phyloP scores from a whole-genome alignment of 2,113 vertebrate genomes.

The Empidonax alnorum region DNA sequence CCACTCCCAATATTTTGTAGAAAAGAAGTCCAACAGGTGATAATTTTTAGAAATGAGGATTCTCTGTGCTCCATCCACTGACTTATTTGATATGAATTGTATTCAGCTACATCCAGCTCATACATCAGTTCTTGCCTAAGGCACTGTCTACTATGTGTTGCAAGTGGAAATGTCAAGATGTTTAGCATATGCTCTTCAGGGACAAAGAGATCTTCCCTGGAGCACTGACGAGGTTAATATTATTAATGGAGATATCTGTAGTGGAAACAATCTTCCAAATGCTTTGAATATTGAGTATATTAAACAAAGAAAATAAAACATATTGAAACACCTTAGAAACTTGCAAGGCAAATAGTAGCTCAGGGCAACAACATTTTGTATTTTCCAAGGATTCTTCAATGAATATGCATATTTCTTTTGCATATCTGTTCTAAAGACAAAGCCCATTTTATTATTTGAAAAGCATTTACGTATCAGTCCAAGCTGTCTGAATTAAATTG shows the following conservation, averaged over 20 bases:
- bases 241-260: slow-evolving; percentile 48
- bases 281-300: slow-evolving; percentile 34
- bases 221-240: slow-evolving; percentile 22
- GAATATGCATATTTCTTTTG: slow-evolving; percentile 32
- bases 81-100: slow-evolving; percentile 7
- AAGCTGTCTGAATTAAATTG: not conserved
- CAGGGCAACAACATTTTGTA: slow-evolving; percentile 2
- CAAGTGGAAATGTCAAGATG: slow-evolving; percentile 51
- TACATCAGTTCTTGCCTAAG: not conserved
- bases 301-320: slow-evolving; percentile 38
- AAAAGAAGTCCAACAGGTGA: not conserved
- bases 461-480: not conserved
- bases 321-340: slow-evolving; percentile 32
- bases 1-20: not conserved
- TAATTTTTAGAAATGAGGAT: not conserved
- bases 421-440: not conserved
- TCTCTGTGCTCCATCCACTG: not conserved
- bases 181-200: slow-evolving; percentile 49
- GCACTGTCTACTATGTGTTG: not conserved
- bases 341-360: slow-evolving; percentile 35
- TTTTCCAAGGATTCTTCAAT: slow-evolving; percentile 18
- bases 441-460: not conserved
- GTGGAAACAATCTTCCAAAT: slow-evolving; percentile 29
- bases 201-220: slow-evolving; percentile 29
- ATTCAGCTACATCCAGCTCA: not conserved